Evolutionary conservation across 2,797 vertebrate species (phyloP).

Genomic region (Mormyrus hasselquistii): DNA sequence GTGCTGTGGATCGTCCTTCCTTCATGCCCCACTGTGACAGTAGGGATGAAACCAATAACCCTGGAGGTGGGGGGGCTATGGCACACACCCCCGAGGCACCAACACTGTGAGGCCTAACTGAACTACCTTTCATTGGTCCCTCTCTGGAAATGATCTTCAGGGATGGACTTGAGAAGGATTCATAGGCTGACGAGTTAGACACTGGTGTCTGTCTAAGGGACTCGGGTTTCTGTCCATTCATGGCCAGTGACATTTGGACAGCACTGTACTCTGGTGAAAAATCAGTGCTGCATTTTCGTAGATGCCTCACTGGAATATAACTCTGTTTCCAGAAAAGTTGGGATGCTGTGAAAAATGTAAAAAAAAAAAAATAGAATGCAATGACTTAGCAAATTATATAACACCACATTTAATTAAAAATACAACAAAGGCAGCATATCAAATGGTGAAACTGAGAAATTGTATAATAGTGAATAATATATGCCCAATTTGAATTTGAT

Average conservation of each 20-base stretch:
- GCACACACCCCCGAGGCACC: not conserved
- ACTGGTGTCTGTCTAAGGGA: not conserved
- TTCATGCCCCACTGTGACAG: not conserved
- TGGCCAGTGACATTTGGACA: not conserved
- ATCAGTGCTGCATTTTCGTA: not conserved
- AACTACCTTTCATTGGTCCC: not conserved
- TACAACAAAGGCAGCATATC: not conserved
- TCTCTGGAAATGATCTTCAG: not conserved
- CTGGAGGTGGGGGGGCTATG: not conserved
- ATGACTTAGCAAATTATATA: not conserved
- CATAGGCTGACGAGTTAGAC: not conserved
- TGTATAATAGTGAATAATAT: not conserved
- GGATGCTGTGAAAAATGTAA: not conserved
- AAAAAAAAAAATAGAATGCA: not conserved
- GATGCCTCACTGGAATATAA: not conserved
- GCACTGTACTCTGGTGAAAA: not conserved
- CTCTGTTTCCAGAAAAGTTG: not conserved
- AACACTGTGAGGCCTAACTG: not conserved
- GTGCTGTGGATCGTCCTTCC: not conserved
- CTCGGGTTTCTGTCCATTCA: not conserved
- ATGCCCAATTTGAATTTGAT: not conserved
- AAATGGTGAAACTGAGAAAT: not conserved
- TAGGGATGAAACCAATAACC: not conserved
- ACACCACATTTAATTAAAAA: not conserved
- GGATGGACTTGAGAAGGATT: not conserved